phyloP scores from a whole-genome alignment of 1,140 invertebrate genomes.

The Calephelis nemesis region DNA sequence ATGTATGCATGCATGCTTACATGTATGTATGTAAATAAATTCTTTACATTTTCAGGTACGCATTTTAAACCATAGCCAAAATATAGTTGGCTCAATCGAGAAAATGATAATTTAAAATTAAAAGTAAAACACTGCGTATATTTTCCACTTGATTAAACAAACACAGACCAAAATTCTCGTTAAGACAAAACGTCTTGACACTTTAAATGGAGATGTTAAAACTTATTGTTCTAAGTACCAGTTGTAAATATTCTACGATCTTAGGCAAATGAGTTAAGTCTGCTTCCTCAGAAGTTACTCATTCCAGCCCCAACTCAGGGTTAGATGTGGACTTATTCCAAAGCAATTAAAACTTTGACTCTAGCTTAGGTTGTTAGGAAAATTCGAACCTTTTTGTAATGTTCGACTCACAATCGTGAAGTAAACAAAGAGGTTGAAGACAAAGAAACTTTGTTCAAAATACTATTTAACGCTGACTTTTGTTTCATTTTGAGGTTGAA shows the following conservation, averaged over 20 bases:
- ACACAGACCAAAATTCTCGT: neutral
- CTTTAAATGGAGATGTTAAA: neutral
- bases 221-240: conserved; percentile 16
- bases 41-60: too few species aligned
- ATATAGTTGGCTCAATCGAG: too few species aligned
- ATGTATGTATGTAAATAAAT: too few species aligned
- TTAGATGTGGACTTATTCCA: conserved; percentile 62
- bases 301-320: conserved; percentile 31
- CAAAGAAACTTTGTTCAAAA: conserved; percentile 59
- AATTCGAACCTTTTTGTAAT: conserved; percentile 68
- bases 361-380: conserved; percentile 59
- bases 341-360: conserved; percentile 70
- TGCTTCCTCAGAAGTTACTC: conserved; percentile 33
- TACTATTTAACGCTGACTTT: conserved; percentile 57
- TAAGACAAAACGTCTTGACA: neutral
- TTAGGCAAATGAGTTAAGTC: conserved; percentile 42
- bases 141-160: neutral
- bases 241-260: conserved; percentile 27
- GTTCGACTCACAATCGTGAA: conserved; percentile 56
- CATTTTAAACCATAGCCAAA: too few species aligned
- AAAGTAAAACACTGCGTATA: too few species aligned
- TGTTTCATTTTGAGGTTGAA: conserved; percentile 41
- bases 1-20: too few species aligned
- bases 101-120: too few species aligned
- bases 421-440: conserved; percentile 61